These are phyloP conservation scores for Platyscapa corneri DNA, from an alignment of 1,140 invertebrate genomes.

Conservation along the genomic window DNA sequence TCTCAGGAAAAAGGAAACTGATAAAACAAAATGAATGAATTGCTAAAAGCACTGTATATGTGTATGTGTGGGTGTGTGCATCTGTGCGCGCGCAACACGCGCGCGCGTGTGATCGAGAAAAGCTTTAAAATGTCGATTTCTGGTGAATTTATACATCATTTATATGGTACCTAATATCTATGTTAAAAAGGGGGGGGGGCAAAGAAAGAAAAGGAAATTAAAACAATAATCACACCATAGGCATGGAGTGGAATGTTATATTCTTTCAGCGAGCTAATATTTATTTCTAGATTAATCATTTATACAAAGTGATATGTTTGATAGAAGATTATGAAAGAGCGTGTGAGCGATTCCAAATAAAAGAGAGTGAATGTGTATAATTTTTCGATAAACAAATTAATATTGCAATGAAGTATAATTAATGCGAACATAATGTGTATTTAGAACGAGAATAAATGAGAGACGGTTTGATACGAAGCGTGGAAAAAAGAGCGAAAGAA, in stretches of 20 bases:
- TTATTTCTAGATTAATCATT: constrained; percentile 70
- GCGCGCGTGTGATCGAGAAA: neutral
- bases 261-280: constrained; percentile 65
- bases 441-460: constrained; percentile 6
- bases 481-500: neutral
- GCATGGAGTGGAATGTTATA: constrained; percentile 52
- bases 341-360: constrained; percentile 38
- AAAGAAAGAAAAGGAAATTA: constrained; percentile 21
- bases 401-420: constrained; percentile 10
- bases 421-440: constrained; percentile 17
- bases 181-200: neutral
- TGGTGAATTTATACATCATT: constrained; percentile 63
- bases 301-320: constrained; percentile 61
- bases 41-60: neutral
- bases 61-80: neutral
- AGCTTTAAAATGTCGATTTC: constrained; percentile 38
- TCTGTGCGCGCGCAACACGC: too few species aligned
- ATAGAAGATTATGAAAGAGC: constrained; percentile 22
- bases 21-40: neutral
- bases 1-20: constrained; percentile 32
- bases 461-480: too few species aligned
- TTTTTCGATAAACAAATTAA: constrained; percentile 2
- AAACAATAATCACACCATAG: constrained; percentile 36
- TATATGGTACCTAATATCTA: constrained; percentile 55
- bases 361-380: neutral